phyloP scores from a whole-genome alignment of 2,113 vertebrate genomes.

The Zosterops borbonicus region DNA sequence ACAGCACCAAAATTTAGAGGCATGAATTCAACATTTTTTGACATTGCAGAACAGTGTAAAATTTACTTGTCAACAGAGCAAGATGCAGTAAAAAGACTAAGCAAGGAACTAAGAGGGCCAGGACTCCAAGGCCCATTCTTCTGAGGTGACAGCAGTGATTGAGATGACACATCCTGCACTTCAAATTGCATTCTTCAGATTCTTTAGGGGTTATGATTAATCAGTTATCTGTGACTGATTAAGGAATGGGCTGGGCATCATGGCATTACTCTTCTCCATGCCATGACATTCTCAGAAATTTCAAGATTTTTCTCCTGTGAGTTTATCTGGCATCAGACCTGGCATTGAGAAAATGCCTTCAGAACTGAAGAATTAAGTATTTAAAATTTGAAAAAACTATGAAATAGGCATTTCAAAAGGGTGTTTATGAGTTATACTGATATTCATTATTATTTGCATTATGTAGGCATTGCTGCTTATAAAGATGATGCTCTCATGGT shows the following conservation, averaged over 20 bases:
- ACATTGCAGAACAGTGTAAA: neutral
- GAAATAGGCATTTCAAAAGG: neutral
- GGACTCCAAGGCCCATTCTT: neutral
- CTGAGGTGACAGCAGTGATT: neutral
- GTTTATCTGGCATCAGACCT: neutral
- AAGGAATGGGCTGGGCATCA: neutral
- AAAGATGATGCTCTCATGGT: neutral
- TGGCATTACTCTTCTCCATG: neutral
- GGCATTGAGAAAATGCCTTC: neutral
- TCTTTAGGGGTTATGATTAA: neutral
- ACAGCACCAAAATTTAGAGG: neutral
- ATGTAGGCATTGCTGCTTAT: neutral
- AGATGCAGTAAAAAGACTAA: neutral
- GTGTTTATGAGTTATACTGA: neutral
- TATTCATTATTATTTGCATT: neutral
- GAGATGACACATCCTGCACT: neutral
- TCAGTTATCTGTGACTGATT: neutral
- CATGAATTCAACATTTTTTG: neutral
- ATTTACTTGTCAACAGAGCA: neutral
- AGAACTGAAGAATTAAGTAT: neutral
- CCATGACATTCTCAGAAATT: neutral
- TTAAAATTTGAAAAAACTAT: neutral
- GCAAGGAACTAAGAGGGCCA: neutral
- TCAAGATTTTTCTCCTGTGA: neutral
- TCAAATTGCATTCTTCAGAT: neutral